Conservation (phyloP, 2,113 vertebrate genomes). For the Thunnus maccoyii region DNA sequence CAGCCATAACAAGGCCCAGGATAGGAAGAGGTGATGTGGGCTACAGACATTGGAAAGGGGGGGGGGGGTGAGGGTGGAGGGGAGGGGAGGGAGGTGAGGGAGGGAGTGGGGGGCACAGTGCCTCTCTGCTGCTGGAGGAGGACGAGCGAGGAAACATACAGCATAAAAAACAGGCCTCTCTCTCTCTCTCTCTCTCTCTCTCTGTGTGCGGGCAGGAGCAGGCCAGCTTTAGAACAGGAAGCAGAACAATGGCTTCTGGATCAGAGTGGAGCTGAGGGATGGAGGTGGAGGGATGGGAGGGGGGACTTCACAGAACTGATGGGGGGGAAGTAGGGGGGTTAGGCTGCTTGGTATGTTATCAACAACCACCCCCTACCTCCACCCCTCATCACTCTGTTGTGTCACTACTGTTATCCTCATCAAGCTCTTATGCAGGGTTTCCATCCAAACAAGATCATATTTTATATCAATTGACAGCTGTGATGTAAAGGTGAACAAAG, state of each 20-base stretch:
- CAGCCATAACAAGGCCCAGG: conserved; percentile 69
- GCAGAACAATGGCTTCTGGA: conserved; percentile 75
- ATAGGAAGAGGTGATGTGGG: conserved; percentile 77
- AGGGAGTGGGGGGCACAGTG: conserved; percentile 47
- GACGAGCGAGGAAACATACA: conserved; percentile 66
- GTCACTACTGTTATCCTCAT: conserved; percentile 54
- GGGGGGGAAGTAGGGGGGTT: background rate
- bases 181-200: conserved; percentile 24
- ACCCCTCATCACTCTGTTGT: conserved; percentile 16
- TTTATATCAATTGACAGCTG: conserved; percentile 10
- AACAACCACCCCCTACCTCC: conserved; percentile 19
- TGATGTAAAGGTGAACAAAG: background rate
- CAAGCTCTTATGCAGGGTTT: conserved; percentile 25
- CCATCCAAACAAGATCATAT: conserved; percentile 51
- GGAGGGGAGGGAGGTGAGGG: conserved; percentile 43
- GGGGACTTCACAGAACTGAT: conserved; percentile 5
- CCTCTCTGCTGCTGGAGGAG: conserved; percentile 10
- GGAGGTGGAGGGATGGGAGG: conserved; percentile 35
- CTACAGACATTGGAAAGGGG: conserved; percentile 70
- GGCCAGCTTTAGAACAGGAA: conserved; percentile 81
- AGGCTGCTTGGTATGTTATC: conserved; percentile 59
- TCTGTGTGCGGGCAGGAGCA: conserved; percentile 32
- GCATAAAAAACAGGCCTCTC: conserved; percentile 68
- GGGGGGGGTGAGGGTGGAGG: background rate
- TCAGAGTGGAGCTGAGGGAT: conserved; percentile 54